Percentiles rank a stretch among this genome's conserved stretches.
Conservation (phyloP, 1,140 invertebrate genomes). For the Drosophila simulans region DNA sequence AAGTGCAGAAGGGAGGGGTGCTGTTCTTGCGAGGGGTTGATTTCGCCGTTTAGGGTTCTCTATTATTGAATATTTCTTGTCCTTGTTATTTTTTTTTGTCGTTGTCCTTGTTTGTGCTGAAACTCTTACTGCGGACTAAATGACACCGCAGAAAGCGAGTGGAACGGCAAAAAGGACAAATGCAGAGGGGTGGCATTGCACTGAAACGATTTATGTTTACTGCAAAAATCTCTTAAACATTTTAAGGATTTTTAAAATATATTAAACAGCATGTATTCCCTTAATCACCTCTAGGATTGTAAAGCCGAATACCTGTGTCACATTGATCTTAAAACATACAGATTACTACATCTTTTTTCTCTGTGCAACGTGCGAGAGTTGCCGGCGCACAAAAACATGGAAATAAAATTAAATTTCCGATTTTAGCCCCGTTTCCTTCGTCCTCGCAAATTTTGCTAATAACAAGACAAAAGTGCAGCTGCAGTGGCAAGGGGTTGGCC, state of each 20-base stretch:
- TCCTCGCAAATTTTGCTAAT: constrained; percentile 73
- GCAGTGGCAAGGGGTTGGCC: constrained; percentile 10
- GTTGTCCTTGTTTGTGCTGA: constrained; percentile 28
- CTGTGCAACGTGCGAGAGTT: constrained; percentile 11
- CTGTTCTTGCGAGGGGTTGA: constrained; percentile 54
- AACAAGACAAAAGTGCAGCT: constrained; percentile 68
- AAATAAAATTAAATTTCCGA: constrained; percentile 84
- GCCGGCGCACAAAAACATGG: constrained; percentile 63
- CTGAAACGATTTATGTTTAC: not conserved
- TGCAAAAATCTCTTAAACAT: not conserved
- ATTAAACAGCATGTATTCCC: not conserved
- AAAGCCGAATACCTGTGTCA: too few relatives aligned
- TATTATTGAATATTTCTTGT: constrained; percentile 71
- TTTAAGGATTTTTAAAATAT: not conserved
- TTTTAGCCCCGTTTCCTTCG: constrained; percentile 38
- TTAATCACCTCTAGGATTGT: too few relatives aligned
- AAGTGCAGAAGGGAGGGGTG: not conserved
- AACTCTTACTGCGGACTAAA: constrained; percentile 64
- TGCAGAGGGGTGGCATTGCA: constrained; percentile 45
- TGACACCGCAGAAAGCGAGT: constrained; percentile 73
- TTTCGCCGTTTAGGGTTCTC: constrained; percentile 59
- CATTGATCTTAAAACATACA: not conserved
- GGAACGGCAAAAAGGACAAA: constrained; percentile 61
- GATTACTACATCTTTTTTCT: not conserved
- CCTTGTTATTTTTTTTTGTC: constrained; percentile 23